phyloP scores from a whole-genome alignment of 2,888 invertebrate genomes.

The Limnephilus rhombicus region DNA sequence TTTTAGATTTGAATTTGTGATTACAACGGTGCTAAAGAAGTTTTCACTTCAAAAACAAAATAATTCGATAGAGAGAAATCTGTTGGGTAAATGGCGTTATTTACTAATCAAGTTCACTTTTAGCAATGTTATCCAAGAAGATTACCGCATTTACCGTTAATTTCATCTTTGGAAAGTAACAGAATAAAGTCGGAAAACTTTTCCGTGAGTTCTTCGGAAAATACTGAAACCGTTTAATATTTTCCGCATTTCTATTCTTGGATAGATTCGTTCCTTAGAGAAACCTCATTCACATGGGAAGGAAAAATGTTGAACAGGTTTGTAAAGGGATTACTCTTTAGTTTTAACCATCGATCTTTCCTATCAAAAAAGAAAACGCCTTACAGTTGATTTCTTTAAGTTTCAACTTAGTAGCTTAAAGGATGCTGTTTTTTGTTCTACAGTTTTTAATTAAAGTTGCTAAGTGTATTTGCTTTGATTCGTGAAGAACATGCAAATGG shows the following conservation, averaged over 20 bases:
- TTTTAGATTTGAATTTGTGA: no score
- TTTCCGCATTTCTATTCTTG: neutral
- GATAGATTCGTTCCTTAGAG: neutral
- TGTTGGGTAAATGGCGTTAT: neutral
- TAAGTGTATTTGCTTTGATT: neutral
- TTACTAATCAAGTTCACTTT: neutral
- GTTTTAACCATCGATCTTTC: neutral
- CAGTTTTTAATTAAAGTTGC: neutral
- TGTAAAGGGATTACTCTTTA: no score
- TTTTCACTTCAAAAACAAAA: no score
- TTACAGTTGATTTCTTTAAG: no score
- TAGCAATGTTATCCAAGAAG: constrained; percentile 34
- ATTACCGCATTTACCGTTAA: constrained; percentile 27
- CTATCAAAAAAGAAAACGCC: neutral
- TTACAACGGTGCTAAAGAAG: no score
- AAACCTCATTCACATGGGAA: neutral
- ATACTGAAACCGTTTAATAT: constrained; percentile 10
- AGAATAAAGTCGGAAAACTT: constrained; percentile 22
- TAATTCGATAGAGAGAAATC: no score
- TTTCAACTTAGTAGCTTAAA: no score
- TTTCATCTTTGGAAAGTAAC: constrained; percentile 15
- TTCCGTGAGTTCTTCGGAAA: neutral
- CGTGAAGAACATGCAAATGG: neutral
- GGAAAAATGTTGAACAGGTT: neutral
- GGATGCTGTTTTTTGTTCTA: neutral